These are phyloP conservation scores for Furnarius figulus DNA, from an alignment of 2,113 vertebrate species.

Conservation along the genomic window DNA sequence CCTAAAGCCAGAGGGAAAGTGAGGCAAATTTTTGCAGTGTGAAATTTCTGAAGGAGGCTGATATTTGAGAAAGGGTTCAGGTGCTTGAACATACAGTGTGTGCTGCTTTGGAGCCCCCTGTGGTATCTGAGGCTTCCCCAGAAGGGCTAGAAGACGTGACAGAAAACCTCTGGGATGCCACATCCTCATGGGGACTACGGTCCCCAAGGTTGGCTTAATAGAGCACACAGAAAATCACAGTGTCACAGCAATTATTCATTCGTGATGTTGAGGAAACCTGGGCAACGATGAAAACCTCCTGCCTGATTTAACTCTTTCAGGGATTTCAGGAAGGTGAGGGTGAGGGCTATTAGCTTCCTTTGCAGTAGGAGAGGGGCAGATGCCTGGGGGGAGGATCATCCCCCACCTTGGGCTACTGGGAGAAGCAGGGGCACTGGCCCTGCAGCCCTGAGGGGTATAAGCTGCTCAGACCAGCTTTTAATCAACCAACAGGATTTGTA, in stretches of 20 bases:
- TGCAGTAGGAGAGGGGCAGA: not conserved
- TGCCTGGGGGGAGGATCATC: not conserved
- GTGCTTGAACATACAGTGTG: not conserved
- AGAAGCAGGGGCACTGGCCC: not conserved
- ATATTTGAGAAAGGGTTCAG: not conserved
- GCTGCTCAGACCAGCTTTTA: not conserved
- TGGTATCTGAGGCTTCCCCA: not conserved
- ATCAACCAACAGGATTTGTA: not conserved
- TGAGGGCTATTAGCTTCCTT: not conserved
- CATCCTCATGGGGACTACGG: rapidly evolving
- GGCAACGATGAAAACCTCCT: not conserved
- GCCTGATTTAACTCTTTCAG: not conserved
- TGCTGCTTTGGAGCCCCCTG: not conserved
- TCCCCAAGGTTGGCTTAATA: not conserved
- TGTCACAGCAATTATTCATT: not conserved
- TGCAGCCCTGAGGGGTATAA: not conserved
- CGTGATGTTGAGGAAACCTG: not conserved
- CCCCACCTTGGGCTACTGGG: not conserved
- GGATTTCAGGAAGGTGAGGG: not conserved
- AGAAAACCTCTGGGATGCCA: not conserved
- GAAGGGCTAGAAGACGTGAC: not conserved
- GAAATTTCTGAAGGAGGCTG: not conserved
- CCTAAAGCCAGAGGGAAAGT: not conserved
- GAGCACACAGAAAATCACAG: not conserved
- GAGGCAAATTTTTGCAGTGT: not conserved